Conservation (phyloP, 2,113 vertebrate species). For the Neodon shergylaensis region DNA sequence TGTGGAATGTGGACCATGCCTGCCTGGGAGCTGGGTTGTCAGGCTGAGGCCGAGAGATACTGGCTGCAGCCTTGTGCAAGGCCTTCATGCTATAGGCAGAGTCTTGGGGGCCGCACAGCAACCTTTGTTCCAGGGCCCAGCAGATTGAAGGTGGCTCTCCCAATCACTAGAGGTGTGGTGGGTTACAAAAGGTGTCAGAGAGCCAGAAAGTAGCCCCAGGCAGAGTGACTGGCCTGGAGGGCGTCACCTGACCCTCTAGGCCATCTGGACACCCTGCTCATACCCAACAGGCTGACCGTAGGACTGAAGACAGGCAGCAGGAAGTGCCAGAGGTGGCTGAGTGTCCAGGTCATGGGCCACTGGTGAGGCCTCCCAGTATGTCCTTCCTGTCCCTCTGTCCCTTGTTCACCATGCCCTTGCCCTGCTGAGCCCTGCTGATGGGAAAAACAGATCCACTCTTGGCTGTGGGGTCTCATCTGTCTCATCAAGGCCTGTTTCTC, state of each 20-base stretch:
- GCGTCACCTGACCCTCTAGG: fast-evolving
- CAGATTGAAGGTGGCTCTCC: not conserved
- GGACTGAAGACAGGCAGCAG: not conserved
- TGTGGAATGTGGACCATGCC: not conserved
- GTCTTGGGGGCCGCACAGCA: not conserved
- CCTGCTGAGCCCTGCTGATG: fast-evolving
- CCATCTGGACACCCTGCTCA: not conserved
- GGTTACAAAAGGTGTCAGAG: not conserved
- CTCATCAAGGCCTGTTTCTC: not conserved
- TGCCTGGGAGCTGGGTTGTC: fast-evolving
- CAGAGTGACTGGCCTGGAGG: not conserved
- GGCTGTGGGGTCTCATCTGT: not conserved
- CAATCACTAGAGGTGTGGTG: not conserved
- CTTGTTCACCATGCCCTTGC: not conserved
- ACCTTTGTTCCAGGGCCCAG: not conserved
- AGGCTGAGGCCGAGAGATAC: not conserved
- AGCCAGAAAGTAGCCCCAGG: not conserved
- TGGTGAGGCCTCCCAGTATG: not conserved
- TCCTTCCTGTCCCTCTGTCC: too few relatives aligned
- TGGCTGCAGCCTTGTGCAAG: not conserved
- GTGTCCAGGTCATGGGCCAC: not conserved
- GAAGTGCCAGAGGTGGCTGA: not conserved
- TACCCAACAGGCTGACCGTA: not conserved
- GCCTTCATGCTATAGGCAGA: not conserved
- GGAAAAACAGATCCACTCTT: not conserved